Evolutionary conservation across 2,797 vertebrate genomes (phyloP), one percentile per base, ranked within the genome.

Genomic region (Lagocephalus sceleratus): DNA sequence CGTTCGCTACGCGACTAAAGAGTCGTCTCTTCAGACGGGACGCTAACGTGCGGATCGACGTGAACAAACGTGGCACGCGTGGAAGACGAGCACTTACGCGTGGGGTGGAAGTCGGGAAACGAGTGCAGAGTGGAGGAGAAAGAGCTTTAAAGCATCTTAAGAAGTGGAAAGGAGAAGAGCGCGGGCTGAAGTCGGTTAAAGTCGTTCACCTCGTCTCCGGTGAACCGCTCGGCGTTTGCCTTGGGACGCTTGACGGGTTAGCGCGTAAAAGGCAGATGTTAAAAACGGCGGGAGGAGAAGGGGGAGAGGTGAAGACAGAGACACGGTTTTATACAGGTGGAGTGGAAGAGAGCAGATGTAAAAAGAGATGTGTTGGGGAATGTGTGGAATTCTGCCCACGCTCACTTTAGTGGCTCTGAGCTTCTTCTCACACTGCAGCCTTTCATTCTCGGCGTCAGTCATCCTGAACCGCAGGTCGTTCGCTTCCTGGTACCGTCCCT

Each of bases 401-500:
- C 93, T 93, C 90, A 98, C 96, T 90, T 93, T 94, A 55, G 92
- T 92, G 1, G 89, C 87, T 79, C 91, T 92, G 46, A 95, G 90
- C 68, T 94, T 94, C 86, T 92, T 94, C 78, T 97, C 95, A 76
- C 94, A 94, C 73, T 93, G 94, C 26, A 94, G 82, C 63, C 89
- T 92, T 72, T 98, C 94, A 32, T 84, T 91, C 79, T 96, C 95
- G 73, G 94, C 92, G 71, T 94, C 92, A 64, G 88, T 92, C 69
- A 95, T 85, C 76, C 90, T 92, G 65, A 94, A 86, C 19, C 91
- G 90, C 82, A 98, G 88, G 38, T 94, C 92, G 4, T 67, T 93
- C 52, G 97, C 92, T 87, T 98, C 95, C 78, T 94, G 92, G 73
- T 94, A 91, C 71, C 97, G 83, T 16, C 90, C 92, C 96, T 97